A percentile compares a stretch with the other conserved stretches of the same genome.
Conservation (phyloP, 2,888 invertebrate species). For the Cecidostiba fungosa region DNA sequence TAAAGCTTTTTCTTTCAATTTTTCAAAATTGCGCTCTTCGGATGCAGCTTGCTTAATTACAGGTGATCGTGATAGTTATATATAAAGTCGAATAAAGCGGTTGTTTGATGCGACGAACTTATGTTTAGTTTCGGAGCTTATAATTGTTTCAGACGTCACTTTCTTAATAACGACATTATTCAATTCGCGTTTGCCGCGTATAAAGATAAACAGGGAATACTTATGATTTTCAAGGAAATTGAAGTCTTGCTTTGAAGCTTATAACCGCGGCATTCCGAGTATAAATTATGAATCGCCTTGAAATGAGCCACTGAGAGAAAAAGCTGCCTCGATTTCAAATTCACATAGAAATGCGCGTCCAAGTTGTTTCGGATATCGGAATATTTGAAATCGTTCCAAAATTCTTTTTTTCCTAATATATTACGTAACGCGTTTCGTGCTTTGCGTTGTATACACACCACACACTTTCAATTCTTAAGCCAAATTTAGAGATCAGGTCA, state of each 20-base stretch:
- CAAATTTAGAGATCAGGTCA: not conserved
- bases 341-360: not conserved
- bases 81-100: not conserved
- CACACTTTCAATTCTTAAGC: not conserved
- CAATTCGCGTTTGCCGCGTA: not conserved
- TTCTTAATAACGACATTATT: not conserved
- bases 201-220: not conserved
- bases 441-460: not conserved
- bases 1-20: not conserved
- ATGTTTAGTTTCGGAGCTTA: not conserved
- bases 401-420: not conserved
- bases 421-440: not conserved
- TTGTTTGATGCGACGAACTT: not conserved
- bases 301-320: not conserved
- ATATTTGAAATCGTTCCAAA: not conserved
- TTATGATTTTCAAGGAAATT: constrained; percentile 1
- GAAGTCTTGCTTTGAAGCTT: not conserved
- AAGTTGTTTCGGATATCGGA: not conserved
- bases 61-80: not conserved
- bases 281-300: not conserved
- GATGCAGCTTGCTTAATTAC: not conserved
- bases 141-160: not conserved
- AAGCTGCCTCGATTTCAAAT: not conserved
- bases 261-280: not conserved
- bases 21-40: not conserved